Evolutionary conservation across 1,140 invertebrate genomes (phyloP).

Genomic region (Saccostrea echinata): DNA sequence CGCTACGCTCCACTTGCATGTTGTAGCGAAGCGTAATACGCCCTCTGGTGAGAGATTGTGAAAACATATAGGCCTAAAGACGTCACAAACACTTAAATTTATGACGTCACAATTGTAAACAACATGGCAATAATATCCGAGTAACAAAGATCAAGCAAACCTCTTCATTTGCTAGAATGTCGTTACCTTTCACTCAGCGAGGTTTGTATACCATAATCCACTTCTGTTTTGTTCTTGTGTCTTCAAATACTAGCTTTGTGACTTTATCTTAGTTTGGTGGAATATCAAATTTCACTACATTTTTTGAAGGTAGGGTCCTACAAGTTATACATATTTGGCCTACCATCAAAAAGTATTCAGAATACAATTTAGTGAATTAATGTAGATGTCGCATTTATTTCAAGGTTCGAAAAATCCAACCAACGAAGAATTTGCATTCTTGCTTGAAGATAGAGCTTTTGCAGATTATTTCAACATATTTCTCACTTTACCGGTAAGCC

Average conservation of each 20-base stretch:
- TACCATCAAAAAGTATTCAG: too few relatives aligned
- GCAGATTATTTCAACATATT: slow-evolving; percentile 73
- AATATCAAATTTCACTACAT: too few relatives aligned
- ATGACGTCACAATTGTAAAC: slow-evolving; percentile 5
- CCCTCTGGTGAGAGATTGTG: too few relatives aligned
- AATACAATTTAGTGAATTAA: too few relatives aligned
- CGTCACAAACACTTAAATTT: not conserved
- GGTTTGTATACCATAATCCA: not conserved
- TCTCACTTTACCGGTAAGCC: slow-evolving; percentile 67
- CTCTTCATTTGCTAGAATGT: not conserved
- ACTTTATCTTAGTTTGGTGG: too few relatives aligned
- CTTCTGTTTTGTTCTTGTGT: too few relatives aligned
- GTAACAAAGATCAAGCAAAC: not conserved
- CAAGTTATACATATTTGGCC: too few relatives aligned
- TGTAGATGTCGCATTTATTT: not conserved
- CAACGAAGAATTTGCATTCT: slow-evolving; percentile 55
- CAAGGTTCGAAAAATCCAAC: not conserved
- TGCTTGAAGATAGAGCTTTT: slow-evolving; percentile 69
- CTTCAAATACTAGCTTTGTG: too few relatives aligned
- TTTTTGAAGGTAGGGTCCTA: too few relatives aligned
- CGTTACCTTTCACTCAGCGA: not conserved
- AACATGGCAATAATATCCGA: not conserved
- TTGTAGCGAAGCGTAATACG: too few relatives aligned
- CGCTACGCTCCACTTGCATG: too few relatives aligned
- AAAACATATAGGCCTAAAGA: too few relatives aligned